Conservation (phyloP, 2,113 vertebrate genomes). For the Willisornis vidua region DNA sequence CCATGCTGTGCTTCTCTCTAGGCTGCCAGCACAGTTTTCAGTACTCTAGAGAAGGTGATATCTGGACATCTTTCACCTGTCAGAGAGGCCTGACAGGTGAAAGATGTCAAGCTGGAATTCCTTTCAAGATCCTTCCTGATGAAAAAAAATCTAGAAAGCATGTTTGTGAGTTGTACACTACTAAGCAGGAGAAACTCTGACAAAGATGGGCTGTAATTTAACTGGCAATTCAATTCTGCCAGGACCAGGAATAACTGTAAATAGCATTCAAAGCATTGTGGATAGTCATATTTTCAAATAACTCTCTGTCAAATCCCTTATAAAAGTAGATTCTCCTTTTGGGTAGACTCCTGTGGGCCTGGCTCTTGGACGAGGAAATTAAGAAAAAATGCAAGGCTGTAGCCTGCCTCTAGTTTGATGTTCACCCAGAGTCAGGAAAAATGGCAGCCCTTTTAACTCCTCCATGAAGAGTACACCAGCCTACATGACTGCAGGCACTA, state of each 20-base stretch:
- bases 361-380: neutral
- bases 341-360: neutral
- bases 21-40: neutral
- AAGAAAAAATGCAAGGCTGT: neutral
- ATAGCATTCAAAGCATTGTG: neutral
- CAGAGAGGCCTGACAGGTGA: neutral
- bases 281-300: neutral
- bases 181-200: neutral
- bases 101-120: neutral
- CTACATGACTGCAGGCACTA: neutral
- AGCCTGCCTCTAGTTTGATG: neutral
- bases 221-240: neutral
- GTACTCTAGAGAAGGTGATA: neutral
- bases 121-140: neutral
- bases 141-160: neutral
- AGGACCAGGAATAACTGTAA: neutral
- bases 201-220: neutral
- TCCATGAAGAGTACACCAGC: neutral
- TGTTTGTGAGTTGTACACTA: neutral
- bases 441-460: neutral
- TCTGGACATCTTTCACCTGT: neutral
- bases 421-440: neutral
- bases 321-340: neutral
- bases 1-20: neutral
- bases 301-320: neutral